These are phyloP conservation scores for Anguilla megastoma DNA, from an alignment of 2,797 vertebrate genomes.

Conservation along the genomic window DNA sequence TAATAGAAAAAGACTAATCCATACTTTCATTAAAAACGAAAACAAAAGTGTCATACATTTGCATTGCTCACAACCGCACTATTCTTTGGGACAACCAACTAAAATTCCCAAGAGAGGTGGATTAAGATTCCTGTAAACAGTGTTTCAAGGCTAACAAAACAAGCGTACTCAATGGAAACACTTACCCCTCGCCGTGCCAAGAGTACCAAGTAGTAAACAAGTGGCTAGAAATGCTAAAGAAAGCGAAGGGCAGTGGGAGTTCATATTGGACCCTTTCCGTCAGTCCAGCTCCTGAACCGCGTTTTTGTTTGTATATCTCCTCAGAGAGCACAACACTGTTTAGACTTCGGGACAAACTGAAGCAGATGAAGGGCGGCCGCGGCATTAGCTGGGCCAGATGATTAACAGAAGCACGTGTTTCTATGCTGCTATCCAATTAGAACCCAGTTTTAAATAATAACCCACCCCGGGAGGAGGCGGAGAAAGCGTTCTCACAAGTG, in stretches of 20 bases:
- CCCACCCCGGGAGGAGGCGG: constrained; percentile 51
- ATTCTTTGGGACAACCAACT: neutral
- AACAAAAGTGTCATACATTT: neutral
- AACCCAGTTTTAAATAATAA: constrained; percentile 43
- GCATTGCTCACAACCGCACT: neutral
- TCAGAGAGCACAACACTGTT: constrained; percentile 11
- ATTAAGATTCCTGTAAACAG: neutral
- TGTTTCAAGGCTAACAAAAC: constrained; percentile 9
- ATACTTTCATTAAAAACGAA: neutral
- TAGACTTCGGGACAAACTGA: constrained; percentile 33
- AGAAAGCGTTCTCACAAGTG: neutral
- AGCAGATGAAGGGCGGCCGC: constrained; percentile 46
- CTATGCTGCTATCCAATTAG: constrained; percentile 62
- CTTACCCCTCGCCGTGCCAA: constrained; percentile 62
- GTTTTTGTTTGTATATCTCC: neutral
- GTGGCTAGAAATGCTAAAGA: constrained; percentile 62
- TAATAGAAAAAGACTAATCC: neutral
- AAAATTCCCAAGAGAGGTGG: neutral
- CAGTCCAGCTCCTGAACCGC: neutral
- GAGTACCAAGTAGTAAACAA: constrained; percentile 52
- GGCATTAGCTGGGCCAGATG: constrained; percentile 21
- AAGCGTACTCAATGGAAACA: constrained; percentile 34
- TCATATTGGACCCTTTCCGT: constrained; percentile 53
- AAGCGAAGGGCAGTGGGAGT: constrained; percentile 41
- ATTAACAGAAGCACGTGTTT: constrained; percentile 63